These are phyloP conservation scores for Tupiocoris notatus DNA, from an alignment of 2,888 invertebrate genomes.

Conservation along the genomic window DNA sequence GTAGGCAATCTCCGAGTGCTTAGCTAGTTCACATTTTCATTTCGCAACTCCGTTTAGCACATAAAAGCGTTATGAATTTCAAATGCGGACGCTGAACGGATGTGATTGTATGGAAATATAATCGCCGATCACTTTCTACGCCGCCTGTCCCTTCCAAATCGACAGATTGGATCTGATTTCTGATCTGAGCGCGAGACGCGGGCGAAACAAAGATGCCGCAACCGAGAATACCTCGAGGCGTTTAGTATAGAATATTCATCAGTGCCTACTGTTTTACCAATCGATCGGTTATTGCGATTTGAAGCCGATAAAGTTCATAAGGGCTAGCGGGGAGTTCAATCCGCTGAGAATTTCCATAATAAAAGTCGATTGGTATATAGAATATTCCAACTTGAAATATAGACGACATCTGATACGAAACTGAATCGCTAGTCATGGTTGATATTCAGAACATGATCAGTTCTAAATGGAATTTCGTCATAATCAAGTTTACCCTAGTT, in stretches of 20 bases:
- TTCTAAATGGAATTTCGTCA: no score
- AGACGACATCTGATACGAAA: no score
- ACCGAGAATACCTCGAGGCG: not conserved
- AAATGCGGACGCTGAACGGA: constrained; percentile 14
- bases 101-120: constrained; percentile 39
- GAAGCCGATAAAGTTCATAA: not conserved
- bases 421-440: no score
- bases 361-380: not conserved
- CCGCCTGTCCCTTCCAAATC: not conserved
- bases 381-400: no score
- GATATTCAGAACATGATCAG: no score
- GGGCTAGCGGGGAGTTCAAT: no score
- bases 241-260: not conserved
- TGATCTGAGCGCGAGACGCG: not conserved
- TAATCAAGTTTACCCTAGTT: no score
- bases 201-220: not conserved
- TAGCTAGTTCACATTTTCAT: constrained; percentile 1
- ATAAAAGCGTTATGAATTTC: constrained; percentile 35
- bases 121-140: constrained; percentile 33
- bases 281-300: not conserved
- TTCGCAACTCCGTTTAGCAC: constrained; percentile 30
- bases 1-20: constrained; percentile 8
- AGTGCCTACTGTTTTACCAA: no score
- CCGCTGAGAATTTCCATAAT: not conserved
- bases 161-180: not conserved